These are phyloP conservation scores for Copidosoma aretas DNA, from an alignment of 2,888 invertebrate genomes.

Conservation along the genomic window DNA sequence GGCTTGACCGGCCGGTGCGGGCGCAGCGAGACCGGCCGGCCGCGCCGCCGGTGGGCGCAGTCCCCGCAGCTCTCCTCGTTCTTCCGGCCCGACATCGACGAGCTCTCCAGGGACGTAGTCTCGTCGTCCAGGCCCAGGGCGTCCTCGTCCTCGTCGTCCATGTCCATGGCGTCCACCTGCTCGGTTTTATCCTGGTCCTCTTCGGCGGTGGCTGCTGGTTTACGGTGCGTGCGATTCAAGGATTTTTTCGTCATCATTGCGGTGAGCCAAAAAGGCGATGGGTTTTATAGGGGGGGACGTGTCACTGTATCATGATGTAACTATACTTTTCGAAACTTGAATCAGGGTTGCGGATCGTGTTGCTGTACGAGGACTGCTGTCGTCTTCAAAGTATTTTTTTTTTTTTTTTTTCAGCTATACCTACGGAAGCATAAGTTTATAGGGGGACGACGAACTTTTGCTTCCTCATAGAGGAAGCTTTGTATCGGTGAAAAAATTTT, in stretches of 20 bases:
- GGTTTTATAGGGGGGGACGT: too few relatives aligned
- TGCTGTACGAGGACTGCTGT: too few relatives aligned
- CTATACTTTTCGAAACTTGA: too few relatives aligned
- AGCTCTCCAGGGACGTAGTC: conserved; percentile 54
- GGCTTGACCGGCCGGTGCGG: conserved; percentile 38
- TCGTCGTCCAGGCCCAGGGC: conserved; percentile 44
- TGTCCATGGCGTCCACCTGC: conserved; percentile 22
- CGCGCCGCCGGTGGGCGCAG: conserved; percentile 16
- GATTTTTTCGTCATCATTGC: background rate
- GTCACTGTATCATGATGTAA: too few relatives aligned
- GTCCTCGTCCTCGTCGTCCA: conserved; percentile 25
- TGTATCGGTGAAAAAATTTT: too few relatives aligned
- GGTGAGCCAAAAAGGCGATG: background rate
- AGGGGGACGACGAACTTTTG: too few relatives aligned
- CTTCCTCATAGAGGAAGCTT: too few relatives aligned
- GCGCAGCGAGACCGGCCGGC: conserved; percentile 25
- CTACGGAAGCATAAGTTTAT: too few relatives aligned
- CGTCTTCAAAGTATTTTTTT: too few relatives aligned
- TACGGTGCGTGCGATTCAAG: background rate
- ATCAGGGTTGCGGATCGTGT: too few relatives aligned
- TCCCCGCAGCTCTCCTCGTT: conserved; percentile 41
- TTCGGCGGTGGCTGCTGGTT: background rate
- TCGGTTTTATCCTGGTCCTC: conserved; percentile 6
- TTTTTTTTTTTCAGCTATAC: too few relatives aligned
- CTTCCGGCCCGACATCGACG: conserved; percentile 48